Base-by-base conservation (phyloP, 2,113 vertebrate genomes). In the Psittacara wagleri region DNA sequence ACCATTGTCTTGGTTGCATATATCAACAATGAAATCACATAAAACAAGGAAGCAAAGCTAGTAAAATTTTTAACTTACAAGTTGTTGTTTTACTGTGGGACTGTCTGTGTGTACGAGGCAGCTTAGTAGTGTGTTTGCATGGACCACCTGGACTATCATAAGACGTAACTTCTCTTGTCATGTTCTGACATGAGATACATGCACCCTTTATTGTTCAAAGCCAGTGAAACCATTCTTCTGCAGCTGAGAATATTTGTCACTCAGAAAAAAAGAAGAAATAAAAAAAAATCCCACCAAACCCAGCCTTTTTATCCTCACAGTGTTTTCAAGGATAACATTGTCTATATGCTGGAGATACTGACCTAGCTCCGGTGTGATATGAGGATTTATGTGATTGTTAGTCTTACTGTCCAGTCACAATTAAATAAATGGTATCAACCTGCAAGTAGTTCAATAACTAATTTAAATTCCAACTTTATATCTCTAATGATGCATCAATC, bases 381-480 rank as follows among this genome's bases (percentile, higher is more conserved):
- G 48, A 92, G 96, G 74, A 97, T 98, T 95, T 94, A 97, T 91
- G 91, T 73, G 86, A 86, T 52, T 82, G 63, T 51, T 70, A 82
- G 86, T 90, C 83, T n/a, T 52, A 52, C 22, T 39, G 74, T 72
- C 72, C 43, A 20, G 29, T 78, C 41, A 61, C 51, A 72, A 68
- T 67, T 75, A 94, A 83, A 92, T 18, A 75, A 44, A 97, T 73
- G 63, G 33, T 70, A 70, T 87, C 82, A 79, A 52, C 63, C 86
- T 85, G 31, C 43, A 92, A 76, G 84, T 84, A 83, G 97, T 96
- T 98, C 97, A 91, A 97, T 98, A 98, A 97, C 89, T 98, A 98
- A 97, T 97, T 98, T 97, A 97, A 95, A 83, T 92, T 95, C 80
- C 62, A 94, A 79, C 64, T 89, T 96, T 95, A 92, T 93, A 69